These are phyloP conservation scores for Ericerus pela DNA, from an alignment of 1,140 invertebrate species.

Conservation along the genomic window DNA sequence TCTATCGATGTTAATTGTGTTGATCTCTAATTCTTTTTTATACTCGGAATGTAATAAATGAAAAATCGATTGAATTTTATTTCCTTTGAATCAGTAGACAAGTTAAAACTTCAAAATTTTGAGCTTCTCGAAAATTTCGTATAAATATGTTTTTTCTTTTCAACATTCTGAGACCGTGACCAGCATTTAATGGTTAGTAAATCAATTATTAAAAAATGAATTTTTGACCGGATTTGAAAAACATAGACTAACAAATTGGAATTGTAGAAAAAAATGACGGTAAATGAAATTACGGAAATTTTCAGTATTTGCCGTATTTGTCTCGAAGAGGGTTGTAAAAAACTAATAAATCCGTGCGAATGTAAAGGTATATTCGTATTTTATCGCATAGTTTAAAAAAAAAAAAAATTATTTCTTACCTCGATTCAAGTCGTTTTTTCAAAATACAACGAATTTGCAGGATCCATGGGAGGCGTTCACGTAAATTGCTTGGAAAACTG, in stretches of 20 bases:
- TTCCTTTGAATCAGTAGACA: no score
- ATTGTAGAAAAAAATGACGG: background rate
- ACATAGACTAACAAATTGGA: no score
- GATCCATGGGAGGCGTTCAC: conserved; percentile 1
- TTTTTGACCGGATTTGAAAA: no score
- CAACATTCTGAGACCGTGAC: no score
- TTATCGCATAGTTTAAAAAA: background rate
- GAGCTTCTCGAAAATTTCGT: no score
- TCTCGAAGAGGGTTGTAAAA: conserved; percentile 3
- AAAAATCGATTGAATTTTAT: no score
- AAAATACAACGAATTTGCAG: background rate
- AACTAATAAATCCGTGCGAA: conserved; percentile 1
- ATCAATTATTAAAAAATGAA: background rate
- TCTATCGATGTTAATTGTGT: no score
- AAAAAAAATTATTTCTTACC: background rate
- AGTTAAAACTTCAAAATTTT: no score
- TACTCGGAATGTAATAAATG: no score
- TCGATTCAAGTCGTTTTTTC: background rate
- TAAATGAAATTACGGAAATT: background rate
- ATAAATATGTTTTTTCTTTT: no score
- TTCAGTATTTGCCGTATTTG: background rate
- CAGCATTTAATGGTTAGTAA: no score
- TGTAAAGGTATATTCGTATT: background rate
- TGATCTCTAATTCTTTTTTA: no score
- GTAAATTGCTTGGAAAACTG: background rate